Evolutionary conservation across 2,797 vertebrate genomes (phyloP).

Genomic region (Acanthurus lineatus): DNA sequence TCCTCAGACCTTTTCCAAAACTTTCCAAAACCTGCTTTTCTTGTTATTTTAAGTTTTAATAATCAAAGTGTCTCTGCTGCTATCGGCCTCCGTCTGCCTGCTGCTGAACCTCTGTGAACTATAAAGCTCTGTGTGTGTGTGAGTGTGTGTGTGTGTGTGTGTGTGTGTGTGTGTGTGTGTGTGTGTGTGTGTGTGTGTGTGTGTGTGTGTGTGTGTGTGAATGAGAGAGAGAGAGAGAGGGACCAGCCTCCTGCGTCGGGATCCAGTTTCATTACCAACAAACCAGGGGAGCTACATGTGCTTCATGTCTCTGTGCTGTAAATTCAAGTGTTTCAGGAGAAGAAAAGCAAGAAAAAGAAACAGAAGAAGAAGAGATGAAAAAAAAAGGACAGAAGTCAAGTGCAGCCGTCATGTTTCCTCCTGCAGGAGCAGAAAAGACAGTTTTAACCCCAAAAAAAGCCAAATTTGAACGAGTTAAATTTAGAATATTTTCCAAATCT

Average conservation of each 20-base stretch:
- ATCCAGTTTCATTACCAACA: conserved; percentile 69
- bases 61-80: conserved; percentile 47
- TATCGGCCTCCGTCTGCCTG: conserved; percentile 33
- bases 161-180: conserved; percentile 32
- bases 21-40: conserved; percentile 30
- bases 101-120: conserved; percentile 16
- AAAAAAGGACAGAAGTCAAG: neutral
- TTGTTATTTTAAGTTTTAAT: conserved; percentile 69
- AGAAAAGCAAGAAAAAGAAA: neutral
- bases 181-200: conserved; percentile 19
- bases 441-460: neutral
- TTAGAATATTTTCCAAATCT: no score
- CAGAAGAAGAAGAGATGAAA: neutral
- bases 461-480: neutral
- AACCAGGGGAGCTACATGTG: conserved; percentile 42
- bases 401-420: neutral
- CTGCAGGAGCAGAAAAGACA: neutral
- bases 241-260: conserved; percentile 54
- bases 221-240: conserved; percentile 37
- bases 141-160: conserved; percentile 20
- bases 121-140: conserved; percentile 3
- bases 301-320: conserved; percentile 27
- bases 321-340: conserved; percentile 16
- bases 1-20: neutral
- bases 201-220: conserved; percentile 12